A percentile compares a stretch with the other conserved stretches of the same genome.
Evolutionary conservation across 2,888 invertebrate species (phyloP).

Genomic region (Parochlus steinenii): DNA sequence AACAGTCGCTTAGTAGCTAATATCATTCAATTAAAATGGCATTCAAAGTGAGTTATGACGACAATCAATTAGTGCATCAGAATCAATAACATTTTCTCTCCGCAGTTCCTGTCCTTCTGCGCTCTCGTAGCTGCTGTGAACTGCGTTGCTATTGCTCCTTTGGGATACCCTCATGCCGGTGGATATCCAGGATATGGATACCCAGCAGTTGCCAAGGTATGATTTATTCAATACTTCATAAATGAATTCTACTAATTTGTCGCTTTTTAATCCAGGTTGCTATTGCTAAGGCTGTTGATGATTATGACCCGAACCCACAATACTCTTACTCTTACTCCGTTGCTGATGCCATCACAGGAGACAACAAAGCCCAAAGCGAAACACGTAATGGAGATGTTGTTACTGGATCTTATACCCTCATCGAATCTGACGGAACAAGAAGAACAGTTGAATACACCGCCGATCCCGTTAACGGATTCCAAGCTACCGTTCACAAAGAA

Average conservation of each 20-base stretch:
- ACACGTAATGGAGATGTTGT: constrained; percentile 37
- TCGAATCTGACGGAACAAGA: constrained; percentile 38
- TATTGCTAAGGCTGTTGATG: constrained; percentile 13
- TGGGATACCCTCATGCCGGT: no score
- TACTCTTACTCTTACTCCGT: constrained; percentile 34
- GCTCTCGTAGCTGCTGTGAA: no score
- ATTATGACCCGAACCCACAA: constrained; percentile 36
- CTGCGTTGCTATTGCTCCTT: no score
- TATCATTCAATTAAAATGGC: no score
- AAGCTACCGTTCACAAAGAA: constrained; percentile 37
- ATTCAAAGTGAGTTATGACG: no score
- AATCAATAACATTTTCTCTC: no score
- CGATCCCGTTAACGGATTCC: constrained; percentile 40
- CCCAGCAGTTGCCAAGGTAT: constrained; percentile 21
- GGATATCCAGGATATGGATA: no score
- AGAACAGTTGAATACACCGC: constrained; percentile 39
- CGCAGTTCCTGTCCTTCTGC: no score
- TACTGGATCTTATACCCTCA: constrained; percentile 35
- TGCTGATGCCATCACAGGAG: constrained; percentile 32
- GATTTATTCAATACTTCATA: no score
- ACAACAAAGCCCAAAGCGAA: constrained; percentile 37
- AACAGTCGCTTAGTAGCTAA: no score
- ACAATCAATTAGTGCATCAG: no score
- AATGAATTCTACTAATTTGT: no score
- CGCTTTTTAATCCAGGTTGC: constrained; percentile 22